Evolutionary conservation across 2,113 vertebrate genomes (phyloP).

Genomic region (Mastomys coucha): DNA sequence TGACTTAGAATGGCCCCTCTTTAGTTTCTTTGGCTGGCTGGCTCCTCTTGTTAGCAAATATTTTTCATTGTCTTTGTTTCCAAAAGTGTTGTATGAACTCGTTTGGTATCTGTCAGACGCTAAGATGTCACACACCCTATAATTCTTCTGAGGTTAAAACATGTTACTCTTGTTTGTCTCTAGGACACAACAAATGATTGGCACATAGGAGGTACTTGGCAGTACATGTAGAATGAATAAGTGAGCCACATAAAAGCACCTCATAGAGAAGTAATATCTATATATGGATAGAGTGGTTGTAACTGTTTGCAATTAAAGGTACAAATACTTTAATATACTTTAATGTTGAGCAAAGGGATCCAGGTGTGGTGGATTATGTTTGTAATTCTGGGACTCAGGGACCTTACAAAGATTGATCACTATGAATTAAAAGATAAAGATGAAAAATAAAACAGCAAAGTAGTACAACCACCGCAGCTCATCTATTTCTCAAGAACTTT

Average conservation of each 20-base stretch:
- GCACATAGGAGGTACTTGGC: background rate
- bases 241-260: background rate
- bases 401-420: background rate
- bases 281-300: background rate
- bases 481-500: too few species aligned
- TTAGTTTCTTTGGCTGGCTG: background rate
- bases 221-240: background rate
- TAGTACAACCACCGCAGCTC: too few species aligned
- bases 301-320: background rate
- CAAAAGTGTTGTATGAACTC: background rate
- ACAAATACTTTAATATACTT: background rate
- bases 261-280: background rate
- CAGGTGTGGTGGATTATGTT: background rate
- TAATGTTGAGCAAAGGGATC: background rate
- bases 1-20: too few species aligned
- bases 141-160: background rate
- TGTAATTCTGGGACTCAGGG: background rate
- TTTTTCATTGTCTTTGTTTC: rapidly evolving
- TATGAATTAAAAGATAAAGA: background rate
- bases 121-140: background rate
- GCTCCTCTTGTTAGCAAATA: background rate
- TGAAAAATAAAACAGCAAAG: background rate
- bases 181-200: background rate
- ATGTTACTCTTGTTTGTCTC: background rate
- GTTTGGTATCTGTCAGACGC: too few species aligned